Base-by-base conservation (phyloP, 2,797 vertebrate genomes). In the Paguma larvata region DNA sequence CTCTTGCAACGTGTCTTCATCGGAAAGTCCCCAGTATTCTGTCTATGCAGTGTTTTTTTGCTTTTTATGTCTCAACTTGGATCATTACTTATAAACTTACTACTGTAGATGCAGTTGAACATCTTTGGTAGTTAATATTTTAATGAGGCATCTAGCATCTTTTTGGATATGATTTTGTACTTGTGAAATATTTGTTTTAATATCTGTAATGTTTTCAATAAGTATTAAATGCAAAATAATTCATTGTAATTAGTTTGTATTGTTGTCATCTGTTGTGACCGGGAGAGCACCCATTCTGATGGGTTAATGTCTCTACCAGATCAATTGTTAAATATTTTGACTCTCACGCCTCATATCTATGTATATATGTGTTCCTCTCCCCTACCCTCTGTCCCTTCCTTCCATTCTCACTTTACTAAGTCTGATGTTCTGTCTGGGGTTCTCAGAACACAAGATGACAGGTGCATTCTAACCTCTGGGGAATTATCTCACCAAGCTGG, bases 81-180 rank as follows among this genome's bases (percentile, higher is more conserved):
- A 83, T 78, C 65, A n/a, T 46, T 82, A n/a, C 48, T 97, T 83
- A 48, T 80, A 25, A 92, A 62, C 18, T 53, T 56, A n/a, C 72
- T 94, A 23, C n/a, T 51, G 4, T 59, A 93, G 21, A 32, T n/a
- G 19, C 44, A 32, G 1, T 72, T 72, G 73, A 85, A 9, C 6
- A n/a, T 83, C 27, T 70, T 82, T 94, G 68, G 5, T 70, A 73
- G 51, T 97, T 48, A 82, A 86, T 12, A 56, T 67, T 96, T 89
- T 44, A 93, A 65, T 51, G 41, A 85, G 41, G 16, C 32, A 16
- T 82, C 56, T 84, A 95, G 38, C 62, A 70, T 90, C 30, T 68
- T 90, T 4, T 84, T 65, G 75, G 56, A 80, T 86, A 34, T 83
- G 30, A 7, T 84, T 96, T 63, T 75, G 72, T 10, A n/a, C 80